Conservation (phyloP, 2,797 vertebrate genomes). For the Xiphophorus birchmanni region DNA sequence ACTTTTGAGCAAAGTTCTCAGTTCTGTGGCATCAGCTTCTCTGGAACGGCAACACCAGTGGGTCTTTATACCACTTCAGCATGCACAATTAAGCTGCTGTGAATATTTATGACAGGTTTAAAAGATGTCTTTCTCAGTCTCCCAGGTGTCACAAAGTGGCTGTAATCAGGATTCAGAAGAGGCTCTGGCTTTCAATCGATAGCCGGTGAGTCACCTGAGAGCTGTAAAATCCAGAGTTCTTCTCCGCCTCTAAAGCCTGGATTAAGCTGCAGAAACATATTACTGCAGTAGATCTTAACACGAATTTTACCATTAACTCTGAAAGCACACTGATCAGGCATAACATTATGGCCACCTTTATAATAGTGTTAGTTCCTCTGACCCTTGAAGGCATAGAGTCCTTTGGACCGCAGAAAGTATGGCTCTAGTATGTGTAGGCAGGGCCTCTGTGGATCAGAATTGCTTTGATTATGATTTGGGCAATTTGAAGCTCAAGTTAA, state of each 20-base stretch:
- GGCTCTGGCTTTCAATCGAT: conserved; percentile 67
- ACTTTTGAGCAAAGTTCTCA: conserved; percentile 43
- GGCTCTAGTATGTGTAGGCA: neutral
- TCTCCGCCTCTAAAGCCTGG: conserved; percentile 48
- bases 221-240: conserved; percentile 70
- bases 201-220: conserved; percentile 67
- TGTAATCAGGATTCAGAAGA: conserved; percentile 82
- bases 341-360: neutral
- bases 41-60: conserved; percentile 59
- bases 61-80: conserved; percentile 80
- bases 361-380: neutral
- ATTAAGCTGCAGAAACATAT: conserved; percentile 37
- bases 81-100: conserved; percentile 81
- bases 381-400: neutral
- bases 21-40: conserved; percentile 60
- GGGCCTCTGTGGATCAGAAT: neutral
- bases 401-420: neutral
- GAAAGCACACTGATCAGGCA: neutral
- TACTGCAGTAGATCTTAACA: conserved; percentile 20
- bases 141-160: conserved; percentile 82
- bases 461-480: neutral
- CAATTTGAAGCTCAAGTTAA: neutral
- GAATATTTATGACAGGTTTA: conserved; percentile 85
- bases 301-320: neutral
- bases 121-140: conserved; percentile 76